phyloP scores from a whole-genome alignment of 2,113 vertebrate species.

The Anguilla rostrata region DNA sequence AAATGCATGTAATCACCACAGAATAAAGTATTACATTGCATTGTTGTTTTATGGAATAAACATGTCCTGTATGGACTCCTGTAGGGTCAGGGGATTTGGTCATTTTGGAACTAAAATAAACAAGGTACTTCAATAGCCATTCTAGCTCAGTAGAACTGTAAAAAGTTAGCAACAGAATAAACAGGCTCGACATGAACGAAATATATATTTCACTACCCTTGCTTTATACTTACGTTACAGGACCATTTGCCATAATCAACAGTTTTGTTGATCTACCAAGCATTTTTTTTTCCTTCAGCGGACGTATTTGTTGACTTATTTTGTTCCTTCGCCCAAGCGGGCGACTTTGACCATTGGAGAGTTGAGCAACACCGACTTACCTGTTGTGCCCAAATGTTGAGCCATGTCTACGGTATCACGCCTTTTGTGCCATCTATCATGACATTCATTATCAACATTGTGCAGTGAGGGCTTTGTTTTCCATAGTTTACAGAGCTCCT shows the following conservation, averaged over 20 bases:
- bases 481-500: slow-evolving; percentile 15
- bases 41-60: too few relatives aligned
- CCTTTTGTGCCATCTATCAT: slow-evolving; percentile 15
- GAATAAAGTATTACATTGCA: too few relatives aligned
- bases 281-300: not conserved
- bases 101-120: too few relatives aligned
- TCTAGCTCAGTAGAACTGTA: too few relatives aligned
- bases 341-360: not conserved
- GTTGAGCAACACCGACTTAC: not conserved
- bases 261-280: not conserved
- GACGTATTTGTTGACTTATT: not conserved
- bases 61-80: too few relatives aligned
- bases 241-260: not conserved
- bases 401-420: slow-evolving; percentile 2
- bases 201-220: not conserved
- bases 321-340: not conserved
- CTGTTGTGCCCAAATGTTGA: slow-evolving; percentile 1
- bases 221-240: not conserved
- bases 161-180: too few relatives aligned
- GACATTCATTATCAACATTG: not conserved
- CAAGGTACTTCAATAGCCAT: too few relatives aligned
- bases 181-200: not conserved
- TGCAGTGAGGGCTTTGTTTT: slow-evolving; percentile 12
- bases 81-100: too few relatives aligned
- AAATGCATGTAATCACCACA: too few relatives aligned